Conservation (phyloP, 2,113 vertebrate genomes). For the Chaetops frenatus region DNA sequence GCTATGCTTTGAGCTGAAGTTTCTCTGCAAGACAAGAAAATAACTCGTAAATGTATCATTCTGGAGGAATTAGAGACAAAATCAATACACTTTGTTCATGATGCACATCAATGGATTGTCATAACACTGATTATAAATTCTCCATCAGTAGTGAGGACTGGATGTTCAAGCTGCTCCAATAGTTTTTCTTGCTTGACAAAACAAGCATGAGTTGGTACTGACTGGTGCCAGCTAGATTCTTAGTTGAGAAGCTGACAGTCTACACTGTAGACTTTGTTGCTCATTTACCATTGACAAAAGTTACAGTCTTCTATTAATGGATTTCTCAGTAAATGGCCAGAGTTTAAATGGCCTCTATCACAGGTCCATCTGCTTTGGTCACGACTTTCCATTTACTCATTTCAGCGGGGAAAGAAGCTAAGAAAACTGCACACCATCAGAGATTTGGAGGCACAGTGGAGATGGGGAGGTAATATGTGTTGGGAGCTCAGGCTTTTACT, state of each 20-base stretch:
- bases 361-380: background rate
- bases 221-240: background rate
- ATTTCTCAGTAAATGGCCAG: background rate
- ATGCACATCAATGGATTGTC: background rate
- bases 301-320: background rate
- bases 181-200: background rate
- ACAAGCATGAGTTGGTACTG: background rate
- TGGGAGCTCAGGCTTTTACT: background rate
- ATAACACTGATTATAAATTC: background rate
- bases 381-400: background rate
- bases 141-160: background rate
- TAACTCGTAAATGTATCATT: background rate
- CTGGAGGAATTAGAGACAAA: constrained; percentile 1
- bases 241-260: background rate
- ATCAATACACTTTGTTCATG: background rate
- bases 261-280: background rate
- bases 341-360: background rate
- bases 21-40: background rate
- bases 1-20: background rate
- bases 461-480: background rate
- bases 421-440: background rate
- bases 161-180: background rate
- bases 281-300: background rate
- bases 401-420: background rate
- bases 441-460: background rate